Evolutionary conservation across 2,888 invertebrate species (phyloP), one percentile per base, ranked within the genome.

Genomic region (Cistogaster globosa): DNA sequence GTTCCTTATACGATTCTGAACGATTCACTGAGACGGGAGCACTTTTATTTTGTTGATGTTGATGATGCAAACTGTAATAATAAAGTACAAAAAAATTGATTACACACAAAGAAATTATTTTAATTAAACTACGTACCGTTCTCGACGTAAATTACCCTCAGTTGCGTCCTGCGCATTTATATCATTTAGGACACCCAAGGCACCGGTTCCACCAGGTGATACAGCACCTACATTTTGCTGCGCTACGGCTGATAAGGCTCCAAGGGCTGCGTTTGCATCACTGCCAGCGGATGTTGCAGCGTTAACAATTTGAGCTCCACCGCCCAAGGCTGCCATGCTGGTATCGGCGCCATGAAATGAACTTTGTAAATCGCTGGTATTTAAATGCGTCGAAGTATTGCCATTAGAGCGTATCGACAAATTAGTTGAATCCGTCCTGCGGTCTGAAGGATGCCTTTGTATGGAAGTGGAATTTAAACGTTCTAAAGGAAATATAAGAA

Each of bases 1-100:
- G 93, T 90, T 95, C 95, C 92, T 95, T 95, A 92, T 96, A 95
- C 90, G 96, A 96, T 92, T 96, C 96, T 86, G 96, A 96, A 87
- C 96, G 94, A 91, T 95, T 95, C 88, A 94, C 93, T 42, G 93
- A 93, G 76, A 92, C 92, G 74, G 92, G 93, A 26, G 93, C 93
- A 80, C 92, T 92, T 87, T 93, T 93, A 76, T 91, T 90, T 58
- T 90, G 91, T 62, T 89, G 89, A 87, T 90, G 88, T 68, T 88
- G 89, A 53, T 88, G 90, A 84, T 90, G 88, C 82, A 88, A 89
- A 65, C 91, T 91, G 76, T n/a, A 4, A 20, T 4, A 53, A 72
- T 14, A 8, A 16, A 6, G 12, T 32, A 22, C 42, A 6, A 26
- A 32, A 32, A 32, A 32, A 32, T 32, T 53, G 18, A 42, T 12